Base-by-base conservation (phyloP, 2,113 vertebrate species). In the Sapayoa aenigma region DNA sequence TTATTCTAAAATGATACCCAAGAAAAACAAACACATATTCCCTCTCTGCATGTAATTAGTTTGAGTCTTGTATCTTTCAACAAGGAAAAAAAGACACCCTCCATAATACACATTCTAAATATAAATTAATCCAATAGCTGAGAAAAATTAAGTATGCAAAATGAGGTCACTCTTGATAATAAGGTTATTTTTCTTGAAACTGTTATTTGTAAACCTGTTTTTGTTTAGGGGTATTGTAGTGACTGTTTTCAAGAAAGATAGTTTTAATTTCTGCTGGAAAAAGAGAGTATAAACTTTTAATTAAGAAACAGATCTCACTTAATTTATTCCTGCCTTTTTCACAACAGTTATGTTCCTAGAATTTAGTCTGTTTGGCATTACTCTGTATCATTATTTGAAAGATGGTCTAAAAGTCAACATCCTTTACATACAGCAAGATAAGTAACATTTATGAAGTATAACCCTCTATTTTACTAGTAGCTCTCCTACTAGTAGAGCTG, bases 1-100 rank as follows among this genome's bases (percentile, higher is more conserved):
- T 93, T 80, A 88, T 81, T 95, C 27, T 84, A 74, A 94, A 93
- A 89, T 90, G 90, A 84, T 46, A 69, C 39, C 6, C 7, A 81
- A 52, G 55, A 35, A 89, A 94, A 95, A 60, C 46, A 89, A 88
- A 69, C 37, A 77, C 21, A 20, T 55, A 89, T 75, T 94, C 33
- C 42, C 35, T 71, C 41, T 91, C 56, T 83, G 69, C 59, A 88
- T 41, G 75, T 63, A 87, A 93, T 91, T 92, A 95, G 46, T 59
- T 63, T 2, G 3, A 59, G 9, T 75, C 71, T 80, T 84, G 21
- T 49, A 37, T 52, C 23, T 80, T 95, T 89, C 81, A 81, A 35
- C 1, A 72, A 24, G 37, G 39, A 89, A 80, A 77, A 58, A 80
- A 74, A 71, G 17, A 37, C 30, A 80, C 16, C 2, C 55, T 68